phyloP scores from a whole-genome alignment of 2,888 invertebrate genomes.

The Ashinkailepas kermadecensis region DNA sequence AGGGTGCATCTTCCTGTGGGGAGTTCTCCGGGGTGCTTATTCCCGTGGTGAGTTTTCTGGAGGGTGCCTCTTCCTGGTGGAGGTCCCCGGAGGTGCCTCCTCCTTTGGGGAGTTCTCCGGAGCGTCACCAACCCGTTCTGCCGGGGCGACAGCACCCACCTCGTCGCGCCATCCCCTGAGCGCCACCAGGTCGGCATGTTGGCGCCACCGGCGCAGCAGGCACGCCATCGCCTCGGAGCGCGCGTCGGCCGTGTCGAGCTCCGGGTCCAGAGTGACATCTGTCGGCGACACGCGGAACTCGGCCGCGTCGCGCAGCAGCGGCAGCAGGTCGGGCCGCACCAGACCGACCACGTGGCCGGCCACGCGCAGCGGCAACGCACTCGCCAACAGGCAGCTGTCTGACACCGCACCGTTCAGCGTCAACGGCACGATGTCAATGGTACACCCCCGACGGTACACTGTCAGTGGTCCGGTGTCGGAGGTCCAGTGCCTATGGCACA shows the following conservation, averaged over 20 bases:
- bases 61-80: no score
- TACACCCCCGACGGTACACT: no score
- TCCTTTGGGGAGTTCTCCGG: no score
- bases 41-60: no score
- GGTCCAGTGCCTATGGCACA: no score
- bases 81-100: no score
- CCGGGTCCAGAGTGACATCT: constrained; percentile 5
- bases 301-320: background rate
- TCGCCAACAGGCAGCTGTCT: background rate
- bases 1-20: no score
- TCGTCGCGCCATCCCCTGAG: constrained; percentile 90
- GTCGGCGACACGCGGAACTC: background rate
- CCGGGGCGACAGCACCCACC: constrained; percentile 45
- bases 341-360: constrained; percentile 2
- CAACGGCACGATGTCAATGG: no score
- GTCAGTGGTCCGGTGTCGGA: no score
- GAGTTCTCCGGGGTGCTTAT: no score
- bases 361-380: constrained; percentile 4
- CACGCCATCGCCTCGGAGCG: constrained; percentile 51
- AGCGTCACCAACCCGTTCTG: no score
- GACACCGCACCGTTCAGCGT: background rate
- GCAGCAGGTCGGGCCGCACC: constrained; percentile 13
- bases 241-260: constrained; percentile 28
- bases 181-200: constrained; percentile 67
- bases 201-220: constrained; percentile 66